Base-by-base conservation (phyloP, 2,888 invertebrate species). In the Acrobasis repandana region DNA sequence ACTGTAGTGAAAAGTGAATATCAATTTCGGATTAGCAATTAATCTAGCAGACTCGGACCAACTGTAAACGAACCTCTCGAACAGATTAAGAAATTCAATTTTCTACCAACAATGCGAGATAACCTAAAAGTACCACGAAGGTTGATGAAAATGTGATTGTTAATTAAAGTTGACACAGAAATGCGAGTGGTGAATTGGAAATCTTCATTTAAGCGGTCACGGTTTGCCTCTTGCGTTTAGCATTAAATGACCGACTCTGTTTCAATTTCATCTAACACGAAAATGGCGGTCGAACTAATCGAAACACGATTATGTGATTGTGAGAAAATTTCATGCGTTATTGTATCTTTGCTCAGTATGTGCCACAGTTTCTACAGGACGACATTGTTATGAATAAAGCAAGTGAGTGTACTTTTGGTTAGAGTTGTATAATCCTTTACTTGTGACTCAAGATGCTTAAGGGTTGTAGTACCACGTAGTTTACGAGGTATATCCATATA, bases 121-220 rank as follows among this genome's bases (percentile, higher is more conserved):
- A 88, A 83, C 81, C 78, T 77, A 71, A 80, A 76, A 82, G 80
- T 82, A 83, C 79, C 78, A 68, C 74, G 76, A 80, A 82, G 83
- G 83, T 85, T 86, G 87, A 89, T 90, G 86, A 84, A 90, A 91
- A 88, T 86, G 81, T 87, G 85, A 90, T 90, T 90, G 87, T 82
- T 90, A 92, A 92, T 91, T 91, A 91, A 88, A 87, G 85, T 90
- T 91, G 91, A 91, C 91, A 91, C 84, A 90, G 89, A 92, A 90
- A 89, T 85, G 80, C 85, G 82, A 85, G 81, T 85, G 75, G 82
- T 85, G 86, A 85, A 91, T 87, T 86, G 82, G 80, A 86, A 90
- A 88, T 90, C 88, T 86, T 91, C 89, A 88, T 92, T 91, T 89
- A 87, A 89, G 85, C 79, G 83, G 91, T 88, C 87, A 91, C 88